Percentiles rank a stretch among this genome's conserved stretches.
These are phyloP conservation scores for Sialis fuliginosa DNA, from an alignment of 2,888 invertebrate genomes.

Conservation along the genomic window DNA sequence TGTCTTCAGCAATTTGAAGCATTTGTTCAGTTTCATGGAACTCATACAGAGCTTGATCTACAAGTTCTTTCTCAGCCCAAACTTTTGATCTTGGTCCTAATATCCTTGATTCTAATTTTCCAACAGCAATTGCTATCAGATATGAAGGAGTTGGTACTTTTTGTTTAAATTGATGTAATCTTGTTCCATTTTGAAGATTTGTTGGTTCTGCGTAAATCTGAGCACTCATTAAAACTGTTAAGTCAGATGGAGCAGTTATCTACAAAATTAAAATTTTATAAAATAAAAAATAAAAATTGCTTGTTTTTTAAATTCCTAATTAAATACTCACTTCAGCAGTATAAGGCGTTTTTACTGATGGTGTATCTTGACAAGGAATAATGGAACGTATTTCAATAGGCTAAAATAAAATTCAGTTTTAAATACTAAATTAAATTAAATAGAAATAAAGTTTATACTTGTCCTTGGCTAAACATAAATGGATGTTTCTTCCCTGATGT, in stretches of 20 bases:
- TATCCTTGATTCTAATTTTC: slow-evolving; percentile 52
- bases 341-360: slow-evolving; percentile 75
- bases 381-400: slow-evolving; percentile 81
- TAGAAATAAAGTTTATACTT: slow-evolving; percentile 27
- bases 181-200: slow-evolving; percentile 23
- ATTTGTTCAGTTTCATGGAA: slow-evolving; percentile 77
- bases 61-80: slow-evolving; percentile 76
- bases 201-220: slow-evolving; percentile 32
- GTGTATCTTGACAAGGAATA: slow-evolving; percentile 85
- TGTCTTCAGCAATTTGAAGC: slow-evolving; percentile 59
- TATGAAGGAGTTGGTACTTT: slow-evolving; percentile 78
- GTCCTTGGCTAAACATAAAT: slow-evolving; percentile 71
- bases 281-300: neutral
- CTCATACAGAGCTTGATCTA: slow-evolving; percentile 73
- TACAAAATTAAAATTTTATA: slow-evolving; percentile 14
- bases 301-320: neutral
- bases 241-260: slow-evolving; percentile 53
- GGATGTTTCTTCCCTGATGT: slow-evolving; percentile 76
- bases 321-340: slow-evolving; percentile 33
- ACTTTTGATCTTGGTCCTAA: slow-evolving; percentile 70
- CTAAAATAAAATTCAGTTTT: slow-evolving; percentile 23
- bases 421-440: neutral
- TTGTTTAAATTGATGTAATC: slow-evolving; percentile 44
- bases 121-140: slow-evolving; percentile 76
- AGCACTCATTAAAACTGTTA: slow-evolving; percentile 83